Conservation (phyloP, 2,113 vertebrate genomes). For the Brienomyrus brachyistius region DNA sequence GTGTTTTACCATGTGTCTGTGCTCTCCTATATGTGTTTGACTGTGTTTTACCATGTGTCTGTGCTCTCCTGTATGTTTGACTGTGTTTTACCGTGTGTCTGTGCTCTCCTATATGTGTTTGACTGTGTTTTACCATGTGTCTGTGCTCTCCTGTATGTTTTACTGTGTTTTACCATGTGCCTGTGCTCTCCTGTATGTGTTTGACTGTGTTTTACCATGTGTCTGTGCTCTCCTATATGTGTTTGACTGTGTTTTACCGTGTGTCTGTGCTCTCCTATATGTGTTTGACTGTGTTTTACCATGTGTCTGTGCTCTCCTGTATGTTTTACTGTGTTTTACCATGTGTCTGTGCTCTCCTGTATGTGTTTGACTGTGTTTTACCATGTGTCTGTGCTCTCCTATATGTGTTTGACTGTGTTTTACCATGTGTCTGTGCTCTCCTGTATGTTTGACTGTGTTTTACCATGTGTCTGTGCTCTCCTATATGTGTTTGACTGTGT, state of each 20-base stretch:
- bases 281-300: not conserved
- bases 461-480: not conserved
- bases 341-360: not conserved
- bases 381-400: not conserved
- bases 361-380: not conserved
- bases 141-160: not conserved
- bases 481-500: not conserved
- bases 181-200: not conserved
- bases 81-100: not conserved
- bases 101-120: not conserved
- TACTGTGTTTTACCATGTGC: no score
- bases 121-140: not conserved
- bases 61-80: not conserved
- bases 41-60: not conserved
- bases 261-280: not conserved
- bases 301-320: not conserved
- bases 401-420: not conserved
- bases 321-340: not conserved
- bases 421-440: not conserved
- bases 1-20: not conserved
- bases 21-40: not conserved
- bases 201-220: not conserved
- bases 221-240: conserved; percentile 4
- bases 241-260: not conserved
- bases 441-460: not conserved